Conservation (phyloP, 2,797 vertebrate species). For the Hippoglossus hippoglossus region DNA sequence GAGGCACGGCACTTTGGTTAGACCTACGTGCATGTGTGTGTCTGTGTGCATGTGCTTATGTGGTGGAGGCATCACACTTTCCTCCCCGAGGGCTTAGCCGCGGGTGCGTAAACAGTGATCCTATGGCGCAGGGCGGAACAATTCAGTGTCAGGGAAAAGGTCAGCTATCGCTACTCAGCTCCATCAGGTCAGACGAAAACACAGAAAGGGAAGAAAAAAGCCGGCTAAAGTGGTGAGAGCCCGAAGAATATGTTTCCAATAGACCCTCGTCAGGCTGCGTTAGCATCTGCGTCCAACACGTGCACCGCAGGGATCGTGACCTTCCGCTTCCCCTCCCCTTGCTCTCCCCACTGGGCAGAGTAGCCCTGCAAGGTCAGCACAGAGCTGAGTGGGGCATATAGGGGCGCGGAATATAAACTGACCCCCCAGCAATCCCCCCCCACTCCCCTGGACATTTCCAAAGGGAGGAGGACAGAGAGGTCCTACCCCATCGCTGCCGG, state of each 20-base stretch:
- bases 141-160: conserved; percentile 83
- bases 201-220: conserved; percentile 65
- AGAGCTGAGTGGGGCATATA: conserved; percentile 68
- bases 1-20: conserved; percentile 34
- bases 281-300: conserved; percentile 87
- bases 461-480: conserved; percentile 52
- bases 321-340: conserved; percentile 85
- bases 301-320: conserved; percentile 90
- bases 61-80: conserved; percentile 64
- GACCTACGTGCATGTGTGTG: conserved; percentile 32
- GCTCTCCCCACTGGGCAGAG: conserved; percentile 80
- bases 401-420: conserved; percentile 69
- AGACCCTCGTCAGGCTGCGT: conserved; percentile 90
- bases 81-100: conserved; percentile 59
- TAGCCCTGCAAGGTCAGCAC: conserved; percentile 78
- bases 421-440: conserved; percentile 55
- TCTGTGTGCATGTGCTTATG: conserved; percentile 43
- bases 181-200: conserved; percentile 83
- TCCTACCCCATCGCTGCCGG: conserved; percentile 67
- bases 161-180: conserved; percentile 83
- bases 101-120: conserved; percentile 82
- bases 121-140: conserved; percentile 78
- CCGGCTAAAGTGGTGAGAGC: conserved; percentile 83
- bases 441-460: conserved; percentile 59
- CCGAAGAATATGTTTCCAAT: conserved; percentile 96